Conservation (phyloP, 2,888 invertebrate species). For the Cistogaster globosa region DNA sequence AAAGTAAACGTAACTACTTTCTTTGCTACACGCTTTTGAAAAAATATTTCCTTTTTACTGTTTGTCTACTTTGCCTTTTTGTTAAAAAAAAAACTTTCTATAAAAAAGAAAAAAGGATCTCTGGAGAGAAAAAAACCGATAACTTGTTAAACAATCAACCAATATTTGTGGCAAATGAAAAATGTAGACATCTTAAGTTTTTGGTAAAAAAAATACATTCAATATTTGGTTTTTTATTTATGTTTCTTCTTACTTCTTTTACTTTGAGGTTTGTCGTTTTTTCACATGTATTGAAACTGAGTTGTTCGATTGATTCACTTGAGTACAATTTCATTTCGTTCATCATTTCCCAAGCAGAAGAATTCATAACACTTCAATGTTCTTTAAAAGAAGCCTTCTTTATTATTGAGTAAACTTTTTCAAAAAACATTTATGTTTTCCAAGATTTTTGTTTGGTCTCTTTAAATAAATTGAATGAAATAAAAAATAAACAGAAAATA, state of each 20-base stretch:
- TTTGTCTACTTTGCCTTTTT: conserved; percentile 4
- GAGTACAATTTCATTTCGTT: too few relatives aligned
- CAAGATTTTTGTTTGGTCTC: too few relatives aligned
- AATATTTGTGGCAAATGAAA: conserved; percentile 55
- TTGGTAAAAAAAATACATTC: conserved; percentile 37
- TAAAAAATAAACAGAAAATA: too few relatives aligned
- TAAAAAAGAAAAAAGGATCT: conserved; percentile 10
- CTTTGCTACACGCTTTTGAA: not conserved
- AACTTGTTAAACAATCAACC: conserved; percentile 67
- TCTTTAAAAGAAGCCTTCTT: conserved; percentile 1
- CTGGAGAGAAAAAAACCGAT: not conserved
- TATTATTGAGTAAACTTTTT: not conserved
- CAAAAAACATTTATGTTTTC: not conserved
- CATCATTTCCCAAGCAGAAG: not conserved
- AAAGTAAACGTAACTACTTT: conserved; percentile 51
- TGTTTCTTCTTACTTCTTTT: not conserved
- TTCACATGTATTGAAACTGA: not conserved
- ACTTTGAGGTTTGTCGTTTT: conserved; percentile 1
- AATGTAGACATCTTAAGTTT: conserved; percentile 21
- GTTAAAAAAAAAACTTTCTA: not conserved
- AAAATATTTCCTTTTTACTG: not conserved
- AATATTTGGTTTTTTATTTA: conserved; percentile 29
- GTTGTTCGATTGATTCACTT: not conserved
- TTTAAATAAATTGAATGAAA: too few relatives aligned
- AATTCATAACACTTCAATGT: conserved; percentile 23